Evolutionary conservation across 2,797 vertebrate genomes (phyloP).

Genomic region (Sternarchorhynchus goeldii): DNA sequence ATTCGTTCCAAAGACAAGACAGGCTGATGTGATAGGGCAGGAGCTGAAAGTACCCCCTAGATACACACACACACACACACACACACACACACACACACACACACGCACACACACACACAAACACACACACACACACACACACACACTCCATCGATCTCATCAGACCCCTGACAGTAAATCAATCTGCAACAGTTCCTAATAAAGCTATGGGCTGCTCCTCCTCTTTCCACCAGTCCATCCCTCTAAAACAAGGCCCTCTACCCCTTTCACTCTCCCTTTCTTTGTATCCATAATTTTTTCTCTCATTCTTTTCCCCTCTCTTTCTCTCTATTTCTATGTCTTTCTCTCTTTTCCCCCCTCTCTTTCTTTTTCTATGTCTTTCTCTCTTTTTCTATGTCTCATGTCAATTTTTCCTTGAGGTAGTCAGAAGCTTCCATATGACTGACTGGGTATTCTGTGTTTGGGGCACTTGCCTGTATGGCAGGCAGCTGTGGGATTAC

Average conservation of each 20-base stretch:
- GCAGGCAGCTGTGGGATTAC: too few relatives aligned
- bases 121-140: conserved; percentile 26
- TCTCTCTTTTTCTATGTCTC: conserved; percentile 1
- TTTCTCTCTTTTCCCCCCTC: conserved; percentile 43
- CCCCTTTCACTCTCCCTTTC: not conserved
- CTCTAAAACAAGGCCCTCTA: not conserved
- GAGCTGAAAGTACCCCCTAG: conserved; percentile 57
- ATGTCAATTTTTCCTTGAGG: too few relatives aligned
- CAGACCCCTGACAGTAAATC: conserved; percentile 75
- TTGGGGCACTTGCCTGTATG: too few relatives aligned
- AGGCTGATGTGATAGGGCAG: conserved; percentile 42
- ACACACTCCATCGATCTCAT: conserved; percentile 69
- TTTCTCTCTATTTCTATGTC: not conserved
- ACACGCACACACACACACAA: conserved; percentile 48
- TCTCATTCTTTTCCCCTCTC: conserved; percentile 47
- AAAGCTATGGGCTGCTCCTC: conserved; percentile 70
- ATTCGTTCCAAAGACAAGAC: conserved; percentile 73
- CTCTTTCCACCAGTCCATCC: conserved; percentile 33
- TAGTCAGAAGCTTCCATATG: too few relatives aligned
- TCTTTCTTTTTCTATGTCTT: conserved; percentile 33
- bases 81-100: conserved; percentile 24
- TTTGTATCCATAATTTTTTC: conserved; percentile 50
- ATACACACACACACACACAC: conserved; percentile 43
- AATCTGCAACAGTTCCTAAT: conserved; percentile 76
- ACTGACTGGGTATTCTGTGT: too few relatives aligned